These are phyloP conservation scores for Polietes domitor DNA, from an alignment of 2,888 invertebrate species.

Conservation along the genomic window DNA sequence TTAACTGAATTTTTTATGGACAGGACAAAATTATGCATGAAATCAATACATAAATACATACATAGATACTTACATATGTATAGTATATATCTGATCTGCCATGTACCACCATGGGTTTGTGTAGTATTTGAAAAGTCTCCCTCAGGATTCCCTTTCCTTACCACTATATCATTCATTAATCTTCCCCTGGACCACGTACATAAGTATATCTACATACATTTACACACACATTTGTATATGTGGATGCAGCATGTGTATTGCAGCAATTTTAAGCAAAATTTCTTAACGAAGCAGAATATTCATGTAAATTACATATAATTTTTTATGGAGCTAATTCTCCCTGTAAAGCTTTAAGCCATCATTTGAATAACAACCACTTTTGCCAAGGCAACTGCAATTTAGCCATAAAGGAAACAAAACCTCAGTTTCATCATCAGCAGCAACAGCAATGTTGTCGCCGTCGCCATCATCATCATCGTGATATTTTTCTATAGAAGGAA, in stretches of 20 bases:
- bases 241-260: not conserved
- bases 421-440: conserved; percentile 28
- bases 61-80: too few species aligned
- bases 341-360: conserved; percentile 46
- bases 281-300: not conserved
- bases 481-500: not conserved
- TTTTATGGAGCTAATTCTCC: not conserved
- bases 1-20: too few species aligned
- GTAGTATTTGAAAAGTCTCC: too few species aligned
- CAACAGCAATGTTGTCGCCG: conserved; percentile 25
- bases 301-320: not conserved
- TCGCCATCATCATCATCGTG: not conserved
- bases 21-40: too few species aligned
- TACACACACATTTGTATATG: too few species aligned
- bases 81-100: too few species aligned
- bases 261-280: not conserved
- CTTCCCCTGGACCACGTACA: too few species aligned
- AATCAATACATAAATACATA: too few species aligned
- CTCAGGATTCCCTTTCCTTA: too few species aligned
- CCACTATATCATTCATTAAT: too few species aligned
- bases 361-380: conserved; percentile 63
- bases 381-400: conserved; percentile 52
- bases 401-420: conserved; percentile 49
- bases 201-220: too few species aligned
- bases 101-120: too few species aligned